Conservation (phyloP, 2,888 invertebrate genomes). For the Lasioglossum malachurum region DNA sequence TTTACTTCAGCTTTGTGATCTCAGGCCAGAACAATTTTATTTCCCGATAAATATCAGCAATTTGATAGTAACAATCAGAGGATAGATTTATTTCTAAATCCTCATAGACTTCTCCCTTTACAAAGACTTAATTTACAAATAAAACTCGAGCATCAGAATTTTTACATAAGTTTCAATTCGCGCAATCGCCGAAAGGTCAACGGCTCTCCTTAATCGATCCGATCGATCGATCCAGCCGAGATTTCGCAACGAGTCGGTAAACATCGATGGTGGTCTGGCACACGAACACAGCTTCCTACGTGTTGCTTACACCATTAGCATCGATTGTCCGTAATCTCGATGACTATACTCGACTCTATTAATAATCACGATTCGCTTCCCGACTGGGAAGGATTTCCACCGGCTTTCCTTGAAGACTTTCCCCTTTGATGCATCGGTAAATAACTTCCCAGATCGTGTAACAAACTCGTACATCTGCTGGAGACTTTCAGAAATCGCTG, state of each 20-base stretch:
- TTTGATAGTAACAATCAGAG: not conserved
- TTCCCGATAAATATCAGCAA: not conserved
- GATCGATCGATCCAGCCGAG: not conserved
- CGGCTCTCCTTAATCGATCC: not conserved
- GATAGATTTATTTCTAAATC: too few species aligned
- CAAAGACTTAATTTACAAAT: not conserved
- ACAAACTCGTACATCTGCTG: not conserved
- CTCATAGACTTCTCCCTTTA: not conserved
- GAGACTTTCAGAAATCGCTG: not conserved
- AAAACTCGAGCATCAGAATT: not conserved
- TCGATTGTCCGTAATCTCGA: slow-evolving; percentile 27
- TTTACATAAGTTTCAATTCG: not conserved
- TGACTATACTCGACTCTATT: slow-evolving; percentile 32
- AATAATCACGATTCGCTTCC: slow-evolving; percentile 59
- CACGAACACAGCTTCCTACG: not conserved
- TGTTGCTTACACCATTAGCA: not conserved
- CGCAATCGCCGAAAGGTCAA: not conserved
- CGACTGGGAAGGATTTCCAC: slow-evolving; percentile 49
- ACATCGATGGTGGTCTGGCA: not conserved
- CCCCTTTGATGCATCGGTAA: not conserved
- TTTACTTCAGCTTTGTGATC: not conserved
- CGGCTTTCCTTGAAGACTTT: slow-evolving; percentile 43
- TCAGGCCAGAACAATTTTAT: not conserved
- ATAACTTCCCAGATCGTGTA: not conserved
- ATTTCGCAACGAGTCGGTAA: not conserved